Evolutionary conservation across 2,888 invertebrate species (phyloP).

Genomic region (Schrankia costaestrigalis): DNA sequence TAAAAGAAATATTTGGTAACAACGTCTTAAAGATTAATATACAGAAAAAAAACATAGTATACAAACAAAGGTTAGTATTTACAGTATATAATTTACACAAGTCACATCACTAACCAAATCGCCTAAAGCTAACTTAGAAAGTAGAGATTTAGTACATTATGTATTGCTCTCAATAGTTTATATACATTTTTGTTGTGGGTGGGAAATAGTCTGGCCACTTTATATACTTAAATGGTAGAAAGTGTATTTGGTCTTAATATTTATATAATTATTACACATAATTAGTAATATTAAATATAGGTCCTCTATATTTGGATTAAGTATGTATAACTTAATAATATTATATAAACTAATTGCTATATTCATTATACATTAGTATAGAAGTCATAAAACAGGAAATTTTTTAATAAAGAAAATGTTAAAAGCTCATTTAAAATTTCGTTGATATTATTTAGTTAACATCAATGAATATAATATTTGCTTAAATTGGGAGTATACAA

Average conservation of each 20-base stretch:
- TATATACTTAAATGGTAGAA: conserved; percentile 25
- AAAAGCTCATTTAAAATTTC: background rate
- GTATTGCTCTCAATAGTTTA: conserved; percentile 41
- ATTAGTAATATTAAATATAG: conserved; percentile 19
- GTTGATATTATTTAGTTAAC: conserved; percentile 1
- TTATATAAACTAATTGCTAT: conserved; percentile 9
- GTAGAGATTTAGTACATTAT: conserved; percentile 25
- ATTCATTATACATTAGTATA: conserved; percentile 12
- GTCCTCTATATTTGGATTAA: conserved; percentile 19
- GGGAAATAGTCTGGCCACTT: conserved; percentile 70
- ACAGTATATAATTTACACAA: conserved; percentile 49
- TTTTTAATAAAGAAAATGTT: conserved; percentile 7
- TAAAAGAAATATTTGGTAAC: conserved; percentile 79
- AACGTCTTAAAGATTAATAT: conserved; percentile 59
- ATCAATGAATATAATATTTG: conserved; percentile 6
- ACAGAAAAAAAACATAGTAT: conserved; percentile 33
- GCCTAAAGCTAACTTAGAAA: conserved; percentile 53
- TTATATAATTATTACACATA: conserved; percentile 19
- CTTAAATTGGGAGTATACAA: conserved; percentile 9
- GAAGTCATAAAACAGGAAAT: conserved; percentile 5
- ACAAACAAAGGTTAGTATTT: conserved; percentile 57
- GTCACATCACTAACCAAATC: conserved; percentile 63
- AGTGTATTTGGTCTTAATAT: conserved; percentile 36
- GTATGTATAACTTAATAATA: conserved; percentile 18
- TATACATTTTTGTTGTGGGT: conserved; percentile 72